Conservation (phyloP, 2,113 vertebrate genomes). For the Dissostichus mawsoni region DNA sequence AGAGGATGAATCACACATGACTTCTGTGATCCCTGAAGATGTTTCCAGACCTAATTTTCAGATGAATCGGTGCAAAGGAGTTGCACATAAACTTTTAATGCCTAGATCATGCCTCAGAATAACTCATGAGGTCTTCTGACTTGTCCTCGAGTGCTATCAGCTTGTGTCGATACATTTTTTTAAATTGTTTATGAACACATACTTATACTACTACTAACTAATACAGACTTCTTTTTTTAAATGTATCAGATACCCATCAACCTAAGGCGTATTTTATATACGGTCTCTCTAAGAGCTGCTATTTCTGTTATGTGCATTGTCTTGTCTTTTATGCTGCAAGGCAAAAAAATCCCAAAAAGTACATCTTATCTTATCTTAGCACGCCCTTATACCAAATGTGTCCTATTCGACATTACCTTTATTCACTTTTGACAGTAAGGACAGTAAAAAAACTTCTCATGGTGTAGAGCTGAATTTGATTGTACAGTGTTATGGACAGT, state of each 20-base stretch:
- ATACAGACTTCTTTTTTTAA: no score
- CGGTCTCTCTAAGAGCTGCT: not conserved
- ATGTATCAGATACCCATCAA: not conserved
- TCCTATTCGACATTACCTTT: not conserved
- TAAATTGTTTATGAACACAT: not conserved
- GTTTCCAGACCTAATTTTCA: no score
- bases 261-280: not conserved
- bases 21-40: not conserved
- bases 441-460: not conserved
- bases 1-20: not conserved
- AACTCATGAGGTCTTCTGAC: not conserved
- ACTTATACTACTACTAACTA: no score
- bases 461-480: not conserved
- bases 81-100: not conserved
- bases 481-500: not conserved
- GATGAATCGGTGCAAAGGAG: not conserved
- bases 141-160: not conserved
- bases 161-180: not conserved
- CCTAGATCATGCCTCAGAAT: not conserved
- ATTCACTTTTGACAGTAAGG: not conserved
- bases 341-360: no score
- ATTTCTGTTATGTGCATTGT: no score
- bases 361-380: not conserved
- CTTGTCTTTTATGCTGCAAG: no score
- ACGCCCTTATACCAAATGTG: no score